A percentile compares a stretch with the other conserved stretches of the same genome.
Conservation (phyloP, 1,140 invertebrate genomes). For the Sesamia nonagrioides region DNA sequence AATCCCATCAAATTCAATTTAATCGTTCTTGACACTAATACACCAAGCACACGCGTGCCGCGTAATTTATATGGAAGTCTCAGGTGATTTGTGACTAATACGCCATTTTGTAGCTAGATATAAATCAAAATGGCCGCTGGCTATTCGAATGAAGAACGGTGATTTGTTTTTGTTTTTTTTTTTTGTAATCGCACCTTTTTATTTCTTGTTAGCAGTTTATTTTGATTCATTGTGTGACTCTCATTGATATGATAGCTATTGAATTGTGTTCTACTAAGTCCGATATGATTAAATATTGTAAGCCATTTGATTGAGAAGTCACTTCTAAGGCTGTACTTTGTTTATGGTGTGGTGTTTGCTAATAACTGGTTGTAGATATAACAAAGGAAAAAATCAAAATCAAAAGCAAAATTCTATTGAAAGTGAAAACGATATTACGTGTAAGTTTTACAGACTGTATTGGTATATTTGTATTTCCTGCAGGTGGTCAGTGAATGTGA, state of each 20-base stretch:
- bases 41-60: slow-evolving; percentile 9
- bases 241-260: slow-evolving; percentile 3
- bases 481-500: too few relatives aligned
- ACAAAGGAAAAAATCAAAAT: too few relatives aligned
- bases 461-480: too few relatives aligned
- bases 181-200: slow-evolving; percentile 33
- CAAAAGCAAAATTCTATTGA: too few relatives aligned
- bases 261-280: not conserved
- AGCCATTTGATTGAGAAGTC: not conserved
- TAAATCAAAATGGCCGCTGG: slow-evolving; percentile 47
- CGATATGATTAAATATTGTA: too few relatives aligned
- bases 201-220: slow-evolving; percentile 28
- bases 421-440: too few relatives aligned
- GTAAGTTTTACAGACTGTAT: too few relatives aligned
- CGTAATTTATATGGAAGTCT: slow-evolving; percentile 32
- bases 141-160: slow-evolving; percentile 26
- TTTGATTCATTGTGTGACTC: slow-evolving; percentile 27
- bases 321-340: too few relatives aligned
- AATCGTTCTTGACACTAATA: slow-evolving; percentile 34
- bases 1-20: slow-evolving; percentile 32
- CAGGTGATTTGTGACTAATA: slow-evolving; percentile 35
- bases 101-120: slow-evolving; percentile 46
- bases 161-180: slow-evolving; percentile 45
- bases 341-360: too few relatives aligned
- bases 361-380: too few relatives aligned